Conservation (phyloP, 2,888 invertebrate genomes). For the Spilarctia lutea region DNA sequence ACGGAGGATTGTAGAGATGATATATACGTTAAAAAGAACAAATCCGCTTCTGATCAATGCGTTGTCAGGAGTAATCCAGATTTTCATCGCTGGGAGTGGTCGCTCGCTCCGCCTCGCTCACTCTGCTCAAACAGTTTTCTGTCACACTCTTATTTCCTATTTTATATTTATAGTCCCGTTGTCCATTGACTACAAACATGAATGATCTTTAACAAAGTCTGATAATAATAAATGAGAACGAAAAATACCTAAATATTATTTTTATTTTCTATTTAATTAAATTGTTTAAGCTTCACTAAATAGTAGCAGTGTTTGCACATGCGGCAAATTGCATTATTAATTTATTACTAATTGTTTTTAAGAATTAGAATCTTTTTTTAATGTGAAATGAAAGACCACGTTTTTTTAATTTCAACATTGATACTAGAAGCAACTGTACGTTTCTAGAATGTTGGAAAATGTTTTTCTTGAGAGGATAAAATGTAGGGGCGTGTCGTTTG, state of each 20-base stretch:
- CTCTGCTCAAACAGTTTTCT: slow-evolving; percentile 49
- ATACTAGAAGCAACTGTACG: slow-evolving; percentile 25
- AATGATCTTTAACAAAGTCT: neutral
- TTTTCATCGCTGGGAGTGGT: slow-evolving; percentile 65
- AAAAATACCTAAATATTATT: neutral
- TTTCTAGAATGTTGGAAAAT: slow-evolving; percentile 42
- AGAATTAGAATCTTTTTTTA: neutral
- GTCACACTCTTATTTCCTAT: slow-evolving; percentile 46
- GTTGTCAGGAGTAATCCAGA: slow-evolving; percentile 60
- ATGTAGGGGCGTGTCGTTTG: slow-evolving; percentile 73
- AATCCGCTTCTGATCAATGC: slow-evolving; percentile 65
- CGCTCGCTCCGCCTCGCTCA: slow-evolving; percentile 58
- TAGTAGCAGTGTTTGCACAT: neutral
- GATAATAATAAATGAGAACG: neutral
- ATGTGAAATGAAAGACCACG: neutral
- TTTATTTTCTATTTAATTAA: neutral
- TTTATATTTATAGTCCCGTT: slow-evolving; percentile 17
- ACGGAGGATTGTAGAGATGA: slow-evolving; percentile 33
- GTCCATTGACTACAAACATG: neutral
- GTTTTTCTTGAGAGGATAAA: slow-evolving; percentile 33
- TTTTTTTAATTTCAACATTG: neutral
- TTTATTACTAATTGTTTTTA: neutral
- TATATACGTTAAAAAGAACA: slow-evolving; percentile 55
- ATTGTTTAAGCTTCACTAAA: neutral
- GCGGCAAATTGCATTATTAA: neutral